Percentiles rank a stretch among this genome's conserved stretches.
Evolutionary conservation across 2,888 invertebrate genomes (phyloP).

Genomic region (Fabriciana adippe): DNA sequence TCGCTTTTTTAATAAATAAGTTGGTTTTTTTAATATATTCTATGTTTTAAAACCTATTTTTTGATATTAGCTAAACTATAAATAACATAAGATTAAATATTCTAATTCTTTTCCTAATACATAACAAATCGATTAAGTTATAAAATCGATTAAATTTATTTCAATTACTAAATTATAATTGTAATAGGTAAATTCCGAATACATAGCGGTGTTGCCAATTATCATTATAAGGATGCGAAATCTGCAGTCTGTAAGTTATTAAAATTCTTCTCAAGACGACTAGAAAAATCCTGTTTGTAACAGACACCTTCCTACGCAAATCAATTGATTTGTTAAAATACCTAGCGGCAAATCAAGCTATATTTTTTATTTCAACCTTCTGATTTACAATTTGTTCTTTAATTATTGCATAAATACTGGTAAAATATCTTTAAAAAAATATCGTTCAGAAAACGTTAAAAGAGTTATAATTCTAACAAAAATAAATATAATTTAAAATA

Average conservation of each 20-base stretch:
- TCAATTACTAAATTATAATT: slow-evolving; percentile 5
- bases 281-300: slow-evolving; percentile 40
- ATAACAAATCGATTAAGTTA: slow-evolving; percentile 1
- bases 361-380: background rate
- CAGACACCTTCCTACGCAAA: slow-evolving; percentile 34
- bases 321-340: slow-evolving; percentile 35
- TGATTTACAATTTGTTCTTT: background rate
- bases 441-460: background rate
- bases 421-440: background rate
- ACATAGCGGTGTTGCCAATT: background rate
- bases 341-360: slow-evolving; percentile 23
- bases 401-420: too few relatives aligned
- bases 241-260: slow-evolving; percentile 28
- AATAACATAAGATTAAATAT: background rate
- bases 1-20: too few relatives aligned
- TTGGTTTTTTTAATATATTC: too few relatives aligned
- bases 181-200: background rate
- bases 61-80: background rate
- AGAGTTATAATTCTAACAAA: background rate
- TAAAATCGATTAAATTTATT: slow-evolving; percentile 7
- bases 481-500: too few relatives aligned
- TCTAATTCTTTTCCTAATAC: background rate
- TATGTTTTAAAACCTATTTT: too few relatives aligned
- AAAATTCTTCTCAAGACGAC: slow-evolving; percentile 31
- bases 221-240: slow-evolving; percentile 17